Evolutionary conservation across 1,140 invertebrate species (phyloP).

Genomic region (Pseudomyrmex gracilis): DNA sequence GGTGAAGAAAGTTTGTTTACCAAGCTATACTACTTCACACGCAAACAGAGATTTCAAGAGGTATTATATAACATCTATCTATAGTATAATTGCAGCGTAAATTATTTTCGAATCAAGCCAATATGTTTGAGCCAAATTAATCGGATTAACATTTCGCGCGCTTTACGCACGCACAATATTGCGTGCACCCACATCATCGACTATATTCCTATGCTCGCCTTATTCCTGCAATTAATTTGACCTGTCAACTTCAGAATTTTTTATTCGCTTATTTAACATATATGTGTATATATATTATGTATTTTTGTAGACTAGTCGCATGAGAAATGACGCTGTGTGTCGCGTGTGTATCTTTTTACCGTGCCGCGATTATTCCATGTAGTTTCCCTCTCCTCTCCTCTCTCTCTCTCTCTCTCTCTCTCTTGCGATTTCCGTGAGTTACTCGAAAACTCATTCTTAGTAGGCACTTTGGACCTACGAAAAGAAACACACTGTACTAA

Average conservation of each 20-base stretch:
- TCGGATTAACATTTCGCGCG: too few relatives aligned
- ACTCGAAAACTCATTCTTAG: constrained; percentile 52
- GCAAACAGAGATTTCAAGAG: not conserved
- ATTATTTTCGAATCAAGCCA: too few relatives aligned
- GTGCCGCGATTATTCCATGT: constrained; percentile 1
- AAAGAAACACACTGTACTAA: constrained; percentile 40
- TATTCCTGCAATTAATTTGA: too few relatives aligned
- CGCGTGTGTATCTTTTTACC: constrained; percentile 3
- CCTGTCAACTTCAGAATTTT: too few relatives aligned
- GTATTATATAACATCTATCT: not conserved
- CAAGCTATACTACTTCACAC: not conserved
- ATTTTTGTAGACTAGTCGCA: not conserved
- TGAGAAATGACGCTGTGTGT: not conserved
- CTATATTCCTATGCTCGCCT: too few relatives aligned
- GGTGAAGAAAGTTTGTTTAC: not conserved
- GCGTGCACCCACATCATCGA: too few relatives aligned
- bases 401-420: not conserved
- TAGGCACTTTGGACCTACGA: constrained; percentile 44
- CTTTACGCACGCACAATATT: too few relatives aligned
- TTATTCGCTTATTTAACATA: too few relatives aligned
- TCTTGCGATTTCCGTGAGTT: constrained; percentile 21
- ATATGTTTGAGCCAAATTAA: too few relatives aligned
- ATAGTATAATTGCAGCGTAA: not conserved
- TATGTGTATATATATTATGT: too few relatives aligned
- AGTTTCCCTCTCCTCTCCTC: not conserved